Conservation (phyloP, 2,888 invertebrate genomes). For the Ectobius pallidus region DNA sequence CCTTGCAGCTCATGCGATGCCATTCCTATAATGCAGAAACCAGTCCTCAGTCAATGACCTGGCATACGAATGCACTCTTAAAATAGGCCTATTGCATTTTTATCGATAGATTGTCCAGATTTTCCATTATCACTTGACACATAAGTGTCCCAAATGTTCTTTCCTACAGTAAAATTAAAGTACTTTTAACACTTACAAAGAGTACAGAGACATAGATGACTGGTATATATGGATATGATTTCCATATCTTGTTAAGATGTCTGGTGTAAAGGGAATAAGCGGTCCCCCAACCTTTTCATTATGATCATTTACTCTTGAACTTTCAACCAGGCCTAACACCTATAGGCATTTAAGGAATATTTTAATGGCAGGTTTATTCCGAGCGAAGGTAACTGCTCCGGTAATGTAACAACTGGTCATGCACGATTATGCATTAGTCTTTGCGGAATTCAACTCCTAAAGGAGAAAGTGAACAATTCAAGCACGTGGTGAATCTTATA, state of each 20-base stretch:
- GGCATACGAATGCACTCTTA: too few species aligned
- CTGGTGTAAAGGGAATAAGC: not conserved
- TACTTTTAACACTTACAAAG: too few species aligned
- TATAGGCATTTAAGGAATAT: not conserved
- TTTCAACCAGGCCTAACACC: not conserved
- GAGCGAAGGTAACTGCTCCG: not conserved
- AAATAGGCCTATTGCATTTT: too few species aligned
- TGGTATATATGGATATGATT: not conserved
- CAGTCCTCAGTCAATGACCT: too few species aligned
- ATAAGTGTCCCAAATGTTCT: too few species aligned
- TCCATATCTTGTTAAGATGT: not conserved
- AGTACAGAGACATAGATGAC: not conserved
- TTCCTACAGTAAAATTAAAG: too few species aligned
- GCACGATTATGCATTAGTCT: not conserved
- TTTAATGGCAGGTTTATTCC: conserved; percentile 1
- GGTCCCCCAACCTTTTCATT: conserved; percentile 5
- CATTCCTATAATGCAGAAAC: too few species aligned
- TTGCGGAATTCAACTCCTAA: not conserved
- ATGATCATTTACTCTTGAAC: conserved; percentile 5
- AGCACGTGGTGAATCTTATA: too few species aligned
- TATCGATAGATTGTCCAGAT: too few species aligned
- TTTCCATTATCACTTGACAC: too few species aligned
- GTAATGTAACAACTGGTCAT: not conserved
- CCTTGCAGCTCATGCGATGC: too few species aligned
- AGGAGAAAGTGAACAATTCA: not conserved